A percentile compares a stretch with the other conserved stretches of the same genome.
phyloP scores from a whole-genome alignment of 1,140 invertebrate genomes.

The Anthonomus grandis region DNA sequence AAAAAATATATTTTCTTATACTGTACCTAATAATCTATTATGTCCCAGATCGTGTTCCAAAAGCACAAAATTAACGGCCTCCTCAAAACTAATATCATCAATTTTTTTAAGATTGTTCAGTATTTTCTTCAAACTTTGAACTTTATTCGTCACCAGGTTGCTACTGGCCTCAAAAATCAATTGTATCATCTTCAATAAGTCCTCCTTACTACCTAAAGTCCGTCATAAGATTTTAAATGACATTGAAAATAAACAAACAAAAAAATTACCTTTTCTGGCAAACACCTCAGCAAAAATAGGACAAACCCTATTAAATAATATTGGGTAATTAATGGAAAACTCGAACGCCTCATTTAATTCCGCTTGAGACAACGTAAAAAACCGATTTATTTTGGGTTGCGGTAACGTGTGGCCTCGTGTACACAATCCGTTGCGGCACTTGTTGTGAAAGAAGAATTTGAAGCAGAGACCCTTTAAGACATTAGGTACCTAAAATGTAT shows the following conservation, averaged over 20 bases:
- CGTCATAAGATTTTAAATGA: too few species aligned
- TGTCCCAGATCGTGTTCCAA: background rate
- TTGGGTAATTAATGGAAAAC: background rate
- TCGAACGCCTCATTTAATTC: conserved; percentile 7
- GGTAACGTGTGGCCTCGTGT: background rate
- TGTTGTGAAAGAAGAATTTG: conserved; percentile 1
- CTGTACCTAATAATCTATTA: background rate
- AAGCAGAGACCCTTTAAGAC: conserved; percentile 6
- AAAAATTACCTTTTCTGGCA: conserved; percentile 8
- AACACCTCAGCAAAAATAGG: conserved; percentile 8
- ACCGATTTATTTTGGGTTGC: background rate
- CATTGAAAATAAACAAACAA: too few species aligned
- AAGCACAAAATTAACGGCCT: background rate
- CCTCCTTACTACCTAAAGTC: too few species aligned
- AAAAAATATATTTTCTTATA: conserved; percentile 5
- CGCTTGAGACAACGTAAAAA: background rate
- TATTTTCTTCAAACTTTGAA: background rate
- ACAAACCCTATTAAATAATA: background rate
- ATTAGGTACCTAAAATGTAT: conserved; percentile 7
- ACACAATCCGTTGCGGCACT: background rate
- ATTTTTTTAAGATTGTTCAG: conserved; percentile 6
- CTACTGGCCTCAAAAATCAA: too few species aligned
- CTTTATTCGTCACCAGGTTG: too few species aligned
- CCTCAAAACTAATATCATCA: background rate
- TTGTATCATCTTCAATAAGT: too few species aligned